Percentiles rank a stretch among this genome's conserved stretches.
phyloP scores from a whole-genome alignment of 2,113 vertebrate genomes.

The Stegostoma tigrinum region DNA sequence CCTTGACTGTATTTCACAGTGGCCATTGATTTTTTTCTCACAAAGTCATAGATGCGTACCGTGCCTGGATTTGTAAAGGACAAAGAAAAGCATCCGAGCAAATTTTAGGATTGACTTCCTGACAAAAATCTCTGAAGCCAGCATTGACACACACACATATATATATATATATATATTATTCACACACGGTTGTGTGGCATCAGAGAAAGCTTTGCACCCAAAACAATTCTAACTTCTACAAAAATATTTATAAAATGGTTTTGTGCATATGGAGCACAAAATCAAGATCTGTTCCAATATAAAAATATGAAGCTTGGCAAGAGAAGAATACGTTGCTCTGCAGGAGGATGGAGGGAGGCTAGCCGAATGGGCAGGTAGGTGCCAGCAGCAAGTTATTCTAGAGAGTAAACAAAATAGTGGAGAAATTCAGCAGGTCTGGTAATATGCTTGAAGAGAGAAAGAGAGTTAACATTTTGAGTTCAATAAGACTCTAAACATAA shows the following conservation, averaged over 20 bases:
- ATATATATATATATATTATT: not conserved
- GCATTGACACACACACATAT: no score
- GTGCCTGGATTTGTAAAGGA: conserved; percentile 56
- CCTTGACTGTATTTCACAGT: conserved; percentile 71
- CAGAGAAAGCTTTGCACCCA: not conserved
- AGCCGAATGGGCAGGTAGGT: not conserved
- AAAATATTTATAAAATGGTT: not conserved
- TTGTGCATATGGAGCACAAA: not conserved
- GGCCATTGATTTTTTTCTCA: conserved; percentile 61
- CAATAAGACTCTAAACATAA: no score
- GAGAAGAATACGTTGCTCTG: not conserved
- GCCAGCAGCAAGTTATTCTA: not conserved
- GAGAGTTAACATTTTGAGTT: no score
- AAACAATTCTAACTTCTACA: not conserved
- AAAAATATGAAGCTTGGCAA: not conserved
- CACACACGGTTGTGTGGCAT: not conserved
- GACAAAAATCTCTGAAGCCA: not conserved
- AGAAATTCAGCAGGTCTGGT: no score
- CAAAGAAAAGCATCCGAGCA: not conserved
- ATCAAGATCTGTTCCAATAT: not conserved
- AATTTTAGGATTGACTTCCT: not conserved
- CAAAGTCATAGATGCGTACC: conserved; percentile 79
- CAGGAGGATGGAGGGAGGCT: not conserved
- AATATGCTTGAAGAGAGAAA: no score
- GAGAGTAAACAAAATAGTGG: not conserved